Evolutionary conservation across 2,888 invertebrate species (phyloP).

Genomic region (Notocelia uddmanniana): DNA sequence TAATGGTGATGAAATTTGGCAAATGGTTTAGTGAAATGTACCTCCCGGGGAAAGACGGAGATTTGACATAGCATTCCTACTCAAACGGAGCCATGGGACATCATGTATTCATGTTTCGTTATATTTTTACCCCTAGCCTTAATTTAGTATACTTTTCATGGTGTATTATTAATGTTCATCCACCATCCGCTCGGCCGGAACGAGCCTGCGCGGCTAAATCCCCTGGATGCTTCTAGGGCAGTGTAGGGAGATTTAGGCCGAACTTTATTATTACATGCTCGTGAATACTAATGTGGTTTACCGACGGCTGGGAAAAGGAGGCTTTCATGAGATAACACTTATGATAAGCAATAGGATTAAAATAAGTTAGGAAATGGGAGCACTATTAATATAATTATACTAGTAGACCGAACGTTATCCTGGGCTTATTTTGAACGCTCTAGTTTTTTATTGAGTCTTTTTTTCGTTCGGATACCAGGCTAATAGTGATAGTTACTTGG

Average conservation of each 20-base stretch:
- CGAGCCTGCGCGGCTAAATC: constrained; percentile 21
- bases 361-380: constrained; percentile 4
- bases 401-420: background rate
- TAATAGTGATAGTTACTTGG: too few species aligned
- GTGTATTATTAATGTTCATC: constrained; percentile 32
- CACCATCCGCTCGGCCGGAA: constrained; percentile 11
- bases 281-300: constrained; percentile 18
- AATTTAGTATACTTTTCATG: constrained; percentile 6
- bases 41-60: too few species aligned
- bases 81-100: too few species aligned
- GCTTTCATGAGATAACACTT: background rate
- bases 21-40: too few species aligned
- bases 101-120: too few species aligned
- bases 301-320: background rate
- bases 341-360: background rate
- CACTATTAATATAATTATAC: background rate
- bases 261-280: constrained; percentile 24
- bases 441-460: too few species aligned
- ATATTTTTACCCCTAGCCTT: background rate
- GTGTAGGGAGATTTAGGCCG: constrained; percentile 9
- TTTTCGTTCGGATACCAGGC: too few species aligned
- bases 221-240: constrained; percentile 18
- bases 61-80: too few species aligned
- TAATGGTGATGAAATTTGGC: too few species aligned
- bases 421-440: background rate